Percentiles rank a stretch among this genome's conserved stretches.
phyloP scores from a whole-genome alignment of 2,113 vertebrate genomes.

The Brachyhypopomus gauderio region DNA sequence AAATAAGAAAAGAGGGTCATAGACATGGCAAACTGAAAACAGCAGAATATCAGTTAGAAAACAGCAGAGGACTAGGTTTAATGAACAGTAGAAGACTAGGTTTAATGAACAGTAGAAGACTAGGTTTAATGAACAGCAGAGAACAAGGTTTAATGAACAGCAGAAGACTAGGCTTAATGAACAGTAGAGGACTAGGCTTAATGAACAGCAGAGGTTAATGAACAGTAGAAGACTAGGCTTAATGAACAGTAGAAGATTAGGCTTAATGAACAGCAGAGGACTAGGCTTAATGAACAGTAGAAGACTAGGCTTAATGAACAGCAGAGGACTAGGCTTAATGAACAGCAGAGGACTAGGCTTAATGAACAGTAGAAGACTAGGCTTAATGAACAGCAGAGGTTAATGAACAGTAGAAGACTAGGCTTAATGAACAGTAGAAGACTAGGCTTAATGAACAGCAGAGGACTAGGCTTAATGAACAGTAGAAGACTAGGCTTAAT shows the following conservation, averaged over 20 bases:
- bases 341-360: not conserved
- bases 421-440: not conserved
- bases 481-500: no score
- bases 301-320: not conserved
- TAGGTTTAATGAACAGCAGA: no score
- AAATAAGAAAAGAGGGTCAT: conserved; percentile 19
- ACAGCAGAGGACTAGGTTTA: not conserved
- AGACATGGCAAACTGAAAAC: not conserved
- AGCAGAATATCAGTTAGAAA: not conserved
- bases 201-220: no score
- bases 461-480: not conserved
- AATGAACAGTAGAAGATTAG: not conserved
- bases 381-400: no score
- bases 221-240: not conserved
- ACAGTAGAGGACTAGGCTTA: not conserved
- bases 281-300: no score
- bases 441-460: not conserved
- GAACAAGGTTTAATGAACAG: no score
- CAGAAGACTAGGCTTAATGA: no score
- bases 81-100: not conserved
- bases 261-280: no score
- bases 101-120: not conserved
- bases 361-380: not conserved
- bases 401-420: no score
- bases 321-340: not conserved